Conservation (phyloP, 2,888 invertebrate genomes). For the Melanotus villosus region DNA sequence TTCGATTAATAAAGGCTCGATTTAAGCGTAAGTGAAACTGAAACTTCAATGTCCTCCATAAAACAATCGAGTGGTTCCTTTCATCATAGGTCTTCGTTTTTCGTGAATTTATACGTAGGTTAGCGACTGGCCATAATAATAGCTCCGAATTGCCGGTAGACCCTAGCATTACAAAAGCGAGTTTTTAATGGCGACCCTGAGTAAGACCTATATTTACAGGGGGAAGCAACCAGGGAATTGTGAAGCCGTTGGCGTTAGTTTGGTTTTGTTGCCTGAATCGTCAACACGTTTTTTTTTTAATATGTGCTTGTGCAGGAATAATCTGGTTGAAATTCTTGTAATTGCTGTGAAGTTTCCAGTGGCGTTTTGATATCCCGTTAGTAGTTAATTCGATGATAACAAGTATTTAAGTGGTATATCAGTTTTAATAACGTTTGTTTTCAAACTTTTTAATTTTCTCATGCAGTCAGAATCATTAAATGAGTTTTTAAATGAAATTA, state of each 20-base stretch:
- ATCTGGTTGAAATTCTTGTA: conserved; percentile 17
- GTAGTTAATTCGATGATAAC: too few species aligned
- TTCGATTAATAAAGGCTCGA: conserved; percentile 38
- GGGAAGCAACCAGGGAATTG: conserved; percentile 60
- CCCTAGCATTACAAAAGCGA: conserved; percentile 63
- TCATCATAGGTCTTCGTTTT: conserved; percentile 34
- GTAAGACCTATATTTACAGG: conserved; percentile 62
- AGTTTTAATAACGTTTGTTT: too few species aligned
- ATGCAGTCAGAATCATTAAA: conserved; percentile 7
- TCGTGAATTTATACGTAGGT: conserved; percentile 42
- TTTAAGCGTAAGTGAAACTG: conserved; percentile 23
- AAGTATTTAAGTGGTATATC: too few species aligned
- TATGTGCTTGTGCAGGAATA: conserved; percentile 33
- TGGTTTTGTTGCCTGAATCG: conserved; percentile 60
- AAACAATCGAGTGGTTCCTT: not conserved
- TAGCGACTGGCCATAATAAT: conserved; percentile 61
- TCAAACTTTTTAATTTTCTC: conserved; percentile 10
- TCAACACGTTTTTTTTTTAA: conserved; percentile 54
- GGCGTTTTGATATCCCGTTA: not conserved
- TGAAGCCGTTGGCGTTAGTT: conserved; percentile 61
- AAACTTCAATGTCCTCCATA: not conserved
- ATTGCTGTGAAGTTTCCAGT: conserved; percentile 1
- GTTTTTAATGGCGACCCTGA: conserved; percentile 68
- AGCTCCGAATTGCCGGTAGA: conserved; percentile 60
- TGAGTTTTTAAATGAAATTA: conserved; percentile 22